phyloP scores from a whole-genome alignment of 37 sponge, comb jelly and placozoan species.

The Hexactinellida sp. region DNA sequence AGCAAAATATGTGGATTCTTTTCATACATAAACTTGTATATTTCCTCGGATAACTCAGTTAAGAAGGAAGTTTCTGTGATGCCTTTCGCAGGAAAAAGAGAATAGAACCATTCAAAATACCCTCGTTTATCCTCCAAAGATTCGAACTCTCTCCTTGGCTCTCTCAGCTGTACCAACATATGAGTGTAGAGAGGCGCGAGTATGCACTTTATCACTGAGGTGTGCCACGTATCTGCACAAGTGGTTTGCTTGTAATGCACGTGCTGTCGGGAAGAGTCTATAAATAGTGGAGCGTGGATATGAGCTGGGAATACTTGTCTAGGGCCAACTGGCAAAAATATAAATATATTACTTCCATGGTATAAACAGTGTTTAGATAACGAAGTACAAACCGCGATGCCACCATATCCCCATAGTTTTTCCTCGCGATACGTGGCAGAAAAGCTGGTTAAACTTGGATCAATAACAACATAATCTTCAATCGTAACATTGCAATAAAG shows the following conservation, averaged over 20 bases:
- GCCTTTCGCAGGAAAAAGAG: not conserved
- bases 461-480: not conserved
- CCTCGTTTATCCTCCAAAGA: not conserved
- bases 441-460: not conserved
- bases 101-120: not conserved
- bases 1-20: not conserved
- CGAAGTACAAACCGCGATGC: not conserved
- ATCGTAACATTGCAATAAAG: not conserved
- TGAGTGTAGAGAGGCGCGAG: not conserved
- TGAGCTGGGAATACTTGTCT: not conserved
- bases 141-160: not conserved
- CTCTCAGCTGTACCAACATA: not conserved
- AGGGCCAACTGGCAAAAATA: not conserved
- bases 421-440: not conserved
- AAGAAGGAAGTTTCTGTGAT: not conserved
- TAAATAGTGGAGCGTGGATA: not conserved
- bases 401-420: slow-evolving; percentile 1
- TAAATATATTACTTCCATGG: not conserved
- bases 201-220: not conserved
- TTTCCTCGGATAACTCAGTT: not conserved
- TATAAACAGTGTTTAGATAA: not conserved
- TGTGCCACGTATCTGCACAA: not conserved
- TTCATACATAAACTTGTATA: not conserved
- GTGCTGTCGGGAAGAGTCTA: not conserved
- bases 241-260: not conserved